Evolutionary conservation across 92 coral and sea anemone genomes (phyloP).

Genomic region (Parazoanthus darwini): DNA sequence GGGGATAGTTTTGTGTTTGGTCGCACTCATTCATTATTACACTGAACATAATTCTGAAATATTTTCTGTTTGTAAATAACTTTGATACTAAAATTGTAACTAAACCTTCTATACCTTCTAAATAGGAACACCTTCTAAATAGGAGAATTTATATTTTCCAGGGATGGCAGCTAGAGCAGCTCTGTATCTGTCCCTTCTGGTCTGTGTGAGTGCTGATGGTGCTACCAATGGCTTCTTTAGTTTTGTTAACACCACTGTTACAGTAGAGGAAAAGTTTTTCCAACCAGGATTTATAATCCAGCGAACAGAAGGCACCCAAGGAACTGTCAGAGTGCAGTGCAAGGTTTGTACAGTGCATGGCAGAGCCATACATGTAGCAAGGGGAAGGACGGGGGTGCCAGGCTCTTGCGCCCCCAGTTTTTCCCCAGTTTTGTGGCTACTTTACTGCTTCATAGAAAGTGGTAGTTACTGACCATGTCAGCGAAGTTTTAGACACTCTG

Average conservation of each 20-base stretch:
- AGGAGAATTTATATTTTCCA: not conserved
- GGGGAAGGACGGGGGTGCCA: too few relatives aligned
- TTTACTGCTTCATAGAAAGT: too few relatives aligned
- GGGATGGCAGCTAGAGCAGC: conserved; percentile 12
- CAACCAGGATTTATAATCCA: conserved; percentile 56
- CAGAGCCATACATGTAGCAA: too few relatives aligned
- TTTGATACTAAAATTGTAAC: too few relatives aligned
- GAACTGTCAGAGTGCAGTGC: conserved; percentile 54
- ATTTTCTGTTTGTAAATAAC: too few relatives aligned
- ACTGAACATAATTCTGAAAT: too few relatives aligned
- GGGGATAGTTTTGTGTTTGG: too few relatives aligned
- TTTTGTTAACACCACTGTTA: conserved; percentile 44
- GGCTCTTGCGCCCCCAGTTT: too few relatives aligned
- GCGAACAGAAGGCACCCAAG: conserved; percentile 67
- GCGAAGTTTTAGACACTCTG: too few relatives aligned
- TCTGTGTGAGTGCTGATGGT: conserved; percentile 43
- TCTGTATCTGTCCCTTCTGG: conserved; percentile 39
- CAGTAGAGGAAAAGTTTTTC: conserved; percentile 30
- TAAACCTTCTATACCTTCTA: not conserved
- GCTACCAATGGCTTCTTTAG: conserved; percentile 60
- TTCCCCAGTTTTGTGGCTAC: too few relatives aligned
- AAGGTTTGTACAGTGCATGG: conserved; percentile 50
- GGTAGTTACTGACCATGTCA: too few relatives aligned
- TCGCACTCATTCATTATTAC: too few relatives aligned
- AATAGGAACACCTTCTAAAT: not conserved